Base-by-base conservation (phyloP, 2,888 invertebrate species). In the Drosophila bunnanda region DNA sequence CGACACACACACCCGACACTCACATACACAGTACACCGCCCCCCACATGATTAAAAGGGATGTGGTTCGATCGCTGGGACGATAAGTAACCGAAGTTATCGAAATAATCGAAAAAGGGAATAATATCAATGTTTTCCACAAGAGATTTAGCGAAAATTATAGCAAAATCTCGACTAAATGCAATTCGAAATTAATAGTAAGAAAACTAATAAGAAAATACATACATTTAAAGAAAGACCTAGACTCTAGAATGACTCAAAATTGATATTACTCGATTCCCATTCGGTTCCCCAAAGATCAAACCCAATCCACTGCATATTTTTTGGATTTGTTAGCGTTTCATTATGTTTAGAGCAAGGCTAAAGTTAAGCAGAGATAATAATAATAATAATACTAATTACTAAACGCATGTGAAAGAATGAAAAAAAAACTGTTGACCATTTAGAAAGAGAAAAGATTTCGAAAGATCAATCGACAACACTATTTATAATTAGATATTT, bases 321-420 rank as follows among this genome's bases (percentile, higher is more conserved):
- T 69, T 79, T 76, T 81, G 76, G 82, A 81, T 84, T 74, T 83
- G 88, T 87, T 81, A 86, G 67, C 71, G 77, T 73, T 73, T 76
- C 65, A 59, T 85, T 79, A 55, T 79, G 61, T 78, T 78, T 61
- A 61, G 55, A 67, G 66, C 66, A 54, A 67, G 66, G 66, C 66
- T 69, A 56, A 69, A 69, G 12, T 69, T 70, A 69, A 69, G 70
- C 36, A 70, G 12, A 53, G 46, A 68, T 55, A 46, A 66, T 67
- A 68, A 67, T 66, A 12, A 38, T 54, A 44, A 65, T 66, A 68
- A 67, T 65, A 30, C 53, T 67, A 52, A 52, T 20, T 32, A 22
- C 30, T 34, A 48, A 56, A 68, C 69, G 69, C 66, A 25, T 44
- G 43, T 36, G 41, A 53, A 25, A 38, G 38, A 52, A 69, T 28